phyloP scores from a whole-genome alignment of 2,797 vertebrate species.

The Luscinia megarhynchos region DNA sequence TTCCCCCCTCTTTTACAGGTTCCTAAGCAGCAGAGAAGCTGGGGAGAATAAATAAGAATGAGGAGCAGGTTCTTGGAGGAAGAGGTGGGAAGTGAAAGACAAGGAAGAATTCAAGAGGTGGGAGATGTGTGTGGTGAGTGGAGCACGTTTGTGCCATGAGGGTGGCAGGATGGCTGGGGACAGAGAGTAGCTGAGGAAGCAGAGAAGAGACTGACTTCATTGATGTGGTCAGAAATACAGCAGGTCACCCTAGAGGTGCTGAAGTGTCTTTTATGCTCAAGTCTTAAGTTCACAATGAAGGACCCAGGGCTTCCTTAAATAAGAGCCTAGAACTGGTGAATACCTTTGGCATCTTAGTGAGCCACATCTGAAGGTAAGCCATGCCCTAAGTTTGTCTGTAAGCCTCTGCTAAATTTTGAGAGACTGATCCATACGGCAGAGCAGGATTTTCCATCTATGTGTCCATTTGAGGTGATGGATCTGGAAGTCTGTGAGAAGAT shows the following conservation, averaged over 20 bases:
- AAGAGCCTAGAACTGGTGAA: not conserved
- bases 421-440: not conserved
- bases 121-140: fast-evolving
- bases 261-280: not conserved
- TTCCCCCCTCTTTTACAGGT: not conserved
- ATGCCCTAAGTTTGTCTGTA: not conserved
- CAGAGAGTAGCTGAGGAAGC: not conserved
- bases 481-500: not conserved
- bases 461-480: not conserved
- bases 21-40: not conserved
- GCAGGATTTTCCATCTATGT: not conserved
- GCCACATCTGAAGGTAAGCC: not conserved
- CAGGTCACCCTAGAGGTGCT: not conserved
- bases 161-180: not conserved
- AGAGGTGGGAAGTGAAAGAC: not conserved
- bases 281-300: not conserved
- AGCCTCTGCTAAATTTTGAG: not conserved
- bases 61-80: not conserved
- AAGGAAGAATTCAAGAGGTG: not conserved
- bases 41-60: not conserved
- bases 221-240: not conserved
- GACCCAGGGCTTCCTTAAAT: not conserved
- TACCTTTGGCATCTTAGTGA: not conserved
- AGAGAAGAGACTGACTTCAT: not conserved
- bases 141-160: fast-evolving